phyloP scores from a whole-genome alignment of 2,113 vertebrate genomes.

The Thalassarche chlororhynchos region DNA sequence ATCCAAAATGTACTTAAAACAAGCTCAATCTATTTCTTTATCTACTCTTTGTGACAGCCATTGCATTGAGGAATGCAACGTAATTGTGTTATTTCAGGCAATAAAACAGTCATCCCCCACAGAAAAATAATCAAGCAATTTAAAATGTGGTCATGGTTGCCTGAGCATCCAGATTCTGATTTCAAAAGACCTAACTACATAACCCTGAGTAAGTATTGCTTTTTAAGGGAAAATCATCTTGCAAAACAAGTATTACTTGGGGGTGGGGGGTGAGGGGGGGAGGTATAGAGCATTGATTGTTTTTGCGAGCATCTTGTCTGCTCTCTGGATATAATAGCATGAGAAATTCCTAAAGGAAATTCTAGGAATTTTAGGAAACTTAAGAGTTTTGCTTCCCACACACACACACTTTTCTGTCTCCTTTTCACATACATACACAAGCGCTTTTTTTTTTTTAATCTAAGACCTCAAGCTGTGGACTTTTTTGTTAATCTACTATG shows the following conservation, averaged over 20 bases:
- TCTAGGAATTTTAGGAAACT: not conserved
- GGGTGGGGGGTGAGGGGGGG: fast-evolving
- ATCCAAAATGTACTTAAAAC: constrained; percentile 52
- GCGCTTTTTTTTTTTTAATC: not conserved
- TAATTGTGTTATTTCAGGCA: constrained; percentile 70
- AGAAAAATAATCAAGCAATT: constrained; percentile 70
- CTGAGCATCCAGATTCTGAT: constrained; percentile 56
- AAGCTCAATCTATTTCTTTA: constrained; percentile 60
- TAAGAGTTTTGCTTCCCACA: not conserved
- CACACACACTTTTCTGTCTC: not conserved
- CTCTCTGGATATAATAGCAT: not conserved
- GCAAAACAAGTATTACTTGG: constrained; percentile 5
- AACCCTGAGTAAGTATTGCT: not conserved
- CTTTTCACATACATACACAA: not conserved
- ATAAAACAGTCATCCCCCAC: constrained; percentile 59
- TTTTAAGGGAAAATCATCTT: not conserved
- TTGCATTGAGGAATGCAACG: constrained; percentile 36
- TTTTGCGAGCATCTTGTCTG: not conserved
- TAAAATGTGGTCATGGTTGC: constrained; percentile 39
- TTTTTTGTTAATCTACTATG: constrained; percentile 1
- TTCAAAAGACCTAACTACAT: constrained; percentile 4
- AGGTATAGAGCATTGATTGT: not conserved
- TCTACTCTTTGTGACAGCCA: constrained; percentile 43
- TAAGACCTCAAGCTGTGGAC: not conserved
- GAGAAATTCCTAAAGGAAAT: not conserved